Percentiles rank a stretch among this genome's conserved stretches.
Conservation (phyloP, 2,797 vertebrate genomes). For the Eospalax fontanierii region DNA sequence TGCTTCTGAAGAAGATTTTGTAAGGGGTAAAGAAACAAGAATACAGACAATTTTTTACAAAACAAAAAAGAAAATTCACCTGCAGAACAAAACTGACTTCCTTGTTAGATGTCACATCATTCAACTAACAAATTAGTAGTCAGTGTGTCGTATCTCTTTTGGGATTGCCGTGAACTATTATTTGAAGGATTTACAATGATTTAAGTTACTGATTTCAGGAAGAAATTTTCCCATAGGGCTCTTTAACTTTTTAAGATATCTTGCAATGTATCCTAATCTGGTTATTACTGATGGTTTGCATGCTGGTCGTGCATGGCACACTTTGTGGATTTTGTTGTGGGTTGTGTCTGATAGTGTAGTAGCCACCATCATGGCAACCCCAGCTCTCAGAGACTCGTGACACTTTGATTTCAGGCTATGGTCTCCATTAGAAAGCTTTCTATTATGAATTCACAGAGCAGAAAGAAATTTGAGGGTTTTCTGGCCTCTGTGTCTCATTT, state of each 20-base stretch:
- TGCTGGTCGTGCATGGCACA: background rate
- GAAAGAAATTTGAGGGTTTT: slow-evolving; percentile 31
- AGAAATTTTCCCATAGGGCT: background rate
- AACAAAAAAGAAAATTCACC: background rate
- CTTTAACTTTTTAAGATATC: background rate
- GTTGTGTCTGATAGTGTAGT: background rate
- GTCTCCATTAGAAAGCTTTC: background rate
- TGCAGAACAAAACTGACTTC: slow-evolving; percentile 7
- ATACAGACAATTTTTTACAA: background rate
- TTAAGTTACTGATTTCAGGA: background rate
- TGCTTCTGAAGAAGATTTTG: slow-evolving; percentile 49
- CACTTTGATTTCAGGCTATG: background rate
- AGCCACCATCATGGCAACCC: background rate
- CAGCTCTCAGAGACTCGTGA: background rate
- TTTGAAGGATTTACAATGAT: background rate
- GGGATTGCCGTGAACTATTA: slow-evolving; percentile 1
- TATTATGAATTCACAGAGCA: background rate
- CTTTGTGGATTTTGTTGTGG: background rate
- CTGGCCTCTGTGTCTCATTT: slow-evolving; percentile 42
- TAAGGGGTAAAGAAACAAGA: slow-evolving; percentile 52
- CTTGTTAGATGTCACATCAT: background rate
- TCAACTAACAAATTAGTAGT: slow-evolving; percentile 17
- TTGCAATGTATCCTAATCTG: background rate
- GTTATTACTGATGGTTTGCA: background rate
- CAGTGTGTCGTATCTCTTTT: background rate